Percentiles rank a stretch among this genome's conserved stretches.
phyloP scores from a whole-genome alignment of 1,140 invertebrate species.

The Meloidogyne chitwoodi region DNA sequence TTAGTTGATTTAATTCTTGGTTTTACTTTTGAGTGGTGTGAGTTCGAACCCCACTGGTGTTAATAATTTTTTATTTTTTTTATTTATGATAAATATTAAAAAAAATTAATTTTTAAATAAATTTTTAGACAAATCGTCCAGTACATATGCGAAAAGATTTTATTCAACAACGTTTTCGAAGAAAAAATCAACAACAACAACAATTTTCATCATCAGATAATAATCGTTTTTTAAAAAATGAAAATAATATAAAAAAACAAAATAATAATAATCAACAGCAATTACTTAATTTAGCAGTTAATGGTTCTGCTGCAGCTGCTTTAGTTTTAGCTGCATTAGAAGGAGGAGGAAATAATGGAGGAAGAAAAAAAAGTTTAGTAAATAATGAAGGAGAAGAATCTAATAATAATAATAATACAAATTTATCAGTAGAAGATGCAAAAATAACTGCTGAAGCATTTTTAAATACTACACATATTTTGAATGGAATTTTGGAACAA shows the following conservation, averaged over 20 bases:
- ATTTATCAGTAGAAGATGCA: neutral
- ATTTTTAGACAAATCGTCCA: constrained; percentile 52
- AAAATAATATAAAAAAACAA: neutral
- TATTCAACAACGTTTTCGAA: constrained; percentile 54
- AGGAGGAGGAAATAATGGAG: neutral
- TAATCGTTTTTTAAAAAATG: neutral
- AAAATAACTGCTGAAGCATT: neutral
- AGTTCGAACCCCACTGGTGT: no score
- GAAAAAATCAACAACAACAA: constrained; percentile 38
- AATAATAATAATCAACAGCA: neutral
- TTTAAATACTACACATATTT: constrained; percentile 8
- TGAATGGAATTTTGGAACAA: constrained; percentile 16
- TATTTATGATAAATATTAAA: neutral
- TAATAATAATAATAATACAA: neutral
- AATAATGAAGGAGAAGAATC: neutral
- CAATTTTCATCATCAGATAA: neutral
- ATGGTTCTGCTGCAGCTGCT: constrained; percentile 4
- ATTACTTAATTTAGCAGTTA: neutral
- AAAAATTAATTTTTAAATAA: neutral
- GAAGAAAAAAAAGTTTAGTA: neutral
- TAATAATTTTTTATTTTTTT: neutral
- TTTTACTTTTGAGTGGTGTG: neutral
- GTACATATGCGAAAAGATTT: constrained; percentile 57
- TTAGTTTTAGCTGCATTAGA: constrained; percentile 7
- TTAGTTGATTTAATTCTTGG: no score